These are phyloP conservation scores for Enteromius paludinosus DNA, from an alignment of 2,797 vertebrate genomes.

Conservation along the genomic window DNA sequence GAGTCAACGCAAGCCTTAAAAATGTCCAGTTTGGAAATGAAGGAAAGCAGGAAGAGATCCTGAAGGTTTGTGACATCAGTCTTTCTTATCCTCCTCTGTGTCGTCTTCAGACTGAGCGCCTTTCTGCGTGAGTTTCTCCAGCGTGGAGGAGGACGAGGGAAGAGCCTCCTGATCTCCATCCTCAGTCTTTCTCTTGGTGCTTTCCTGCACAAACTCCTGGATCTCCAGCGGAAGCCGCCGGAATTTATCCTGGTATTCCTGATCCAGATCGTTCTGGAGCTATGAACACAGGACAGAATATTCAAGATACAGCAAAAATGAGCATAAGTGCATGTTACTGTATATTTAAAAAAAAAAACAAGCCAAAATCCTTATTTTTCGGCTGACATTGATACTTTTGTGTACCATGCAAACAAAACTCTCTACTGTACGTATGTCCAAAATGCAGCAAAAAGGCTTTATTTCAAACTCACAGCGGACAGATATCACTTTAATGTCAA, in stretches of 20 bases:
- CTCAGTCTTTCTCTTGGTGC: slow-evolving; percentile 88
- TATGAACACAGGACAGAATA: slow-evolving; percentile 64
- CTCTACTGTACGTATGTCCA: no score
- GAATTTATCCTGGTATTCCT: slow-evolving; percentile 98
- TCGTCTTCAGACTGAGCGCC: slow-evolving; percentile 64
- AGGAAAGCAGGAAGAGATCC: slow-evolving; percentile 50
- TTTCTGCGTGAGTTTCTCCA: slow-evolving; percentile 88
- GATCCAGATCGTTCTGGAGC: slow-evolving; percentile 92
- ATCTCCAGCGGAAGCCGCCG: slow-evolving; percentile 94
- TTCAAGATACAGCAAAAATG: neutral
- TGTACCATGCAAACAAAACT: neutral
- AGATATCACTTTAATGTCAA: neutral
- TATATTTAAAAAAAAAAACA: neutral
- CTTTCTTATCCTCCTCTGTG: slow-evolving; percentile 62
- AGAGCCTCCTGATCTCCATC: slow-evolving; percentile 86
- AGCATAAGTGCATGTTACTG: neutral
- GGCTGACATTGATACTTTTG: neutral
- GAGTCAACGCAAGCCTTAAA: slow-evolving; percentile 19
- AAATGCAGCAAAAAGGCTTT: neutral
- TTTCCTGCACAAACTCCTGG: slow-evolving; percentile 94
- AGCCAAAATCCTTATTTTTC: neutral
- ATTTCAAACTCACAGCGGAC: neutral
- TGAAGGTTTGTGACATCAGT: slow-evolving; percentile 46
- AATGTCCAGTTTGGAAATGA: slow-evolving; percentile 26
- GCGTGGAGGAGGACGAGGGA: slow-evolving; percentile 74